Conservation (phyloP, 2,113 vertebrate species). For the Chamaetylas fuelleborni region DNA sequence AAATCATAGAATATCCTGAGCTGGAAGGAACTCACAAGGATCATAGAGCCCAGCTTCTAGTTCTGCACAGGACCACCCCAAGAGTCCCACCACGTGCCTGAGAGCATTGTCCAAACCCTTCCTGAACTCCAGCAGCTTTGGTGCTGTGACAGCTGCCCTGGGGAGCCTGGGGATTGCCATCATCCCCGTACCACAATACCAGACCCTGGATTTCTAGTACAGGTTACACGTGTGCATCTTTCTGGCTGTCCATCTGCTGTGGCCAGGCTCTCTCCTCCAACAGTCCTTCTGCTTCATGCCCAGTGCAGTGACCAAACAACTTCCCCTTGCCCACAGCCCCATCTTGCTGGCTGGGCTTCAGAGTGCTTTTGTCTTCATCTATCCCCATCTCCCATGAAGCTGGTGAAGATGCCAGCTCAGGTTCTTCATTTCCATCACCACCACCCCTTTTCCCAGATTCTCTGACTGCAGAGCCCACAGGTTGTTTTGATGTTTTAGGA, state of each 20-base stretch:
- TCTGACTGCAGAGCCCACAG: background rate
- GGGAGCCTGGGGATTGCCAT: background rate
- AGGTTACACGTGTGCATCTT: background rate
- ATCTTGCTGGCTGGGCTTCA: background rate
- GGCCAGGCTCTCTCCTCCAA: background rate
- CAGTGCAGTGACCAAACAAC: background rate
- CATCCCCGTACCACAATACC: accelerated
- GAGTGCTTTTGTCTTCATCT: background rate
- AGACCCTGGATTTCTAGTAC: accelerated
- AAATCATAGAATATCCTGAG: background rate
- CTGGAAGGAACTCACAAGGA: background rate
- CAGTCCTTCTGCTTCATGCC: background rate
- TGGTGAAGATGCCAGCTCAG: background rate
- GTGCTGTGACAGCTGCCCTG: accelerated
- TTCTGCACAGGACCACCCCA: background rate
- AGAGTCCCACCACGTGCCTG: background rate
- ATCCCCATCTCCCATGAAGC: accelerated
- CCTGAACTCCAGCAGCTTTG: background rate
- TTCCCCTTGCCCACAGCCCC: background rate
- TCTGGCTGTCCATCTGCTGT: background rate
- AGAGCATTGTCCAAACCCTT: background rate
- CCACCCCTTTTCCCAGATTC: background rate
- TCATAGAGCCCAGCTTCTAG: background rate
- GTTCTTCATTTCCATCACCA: background rate
- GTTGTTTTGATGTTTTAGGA: background rate